These are phyloP conservation scores for Uloborus diversus DNA, from an alignment of 1,140 invertebrate genomes.

Conservation along the genomic window DNA sequence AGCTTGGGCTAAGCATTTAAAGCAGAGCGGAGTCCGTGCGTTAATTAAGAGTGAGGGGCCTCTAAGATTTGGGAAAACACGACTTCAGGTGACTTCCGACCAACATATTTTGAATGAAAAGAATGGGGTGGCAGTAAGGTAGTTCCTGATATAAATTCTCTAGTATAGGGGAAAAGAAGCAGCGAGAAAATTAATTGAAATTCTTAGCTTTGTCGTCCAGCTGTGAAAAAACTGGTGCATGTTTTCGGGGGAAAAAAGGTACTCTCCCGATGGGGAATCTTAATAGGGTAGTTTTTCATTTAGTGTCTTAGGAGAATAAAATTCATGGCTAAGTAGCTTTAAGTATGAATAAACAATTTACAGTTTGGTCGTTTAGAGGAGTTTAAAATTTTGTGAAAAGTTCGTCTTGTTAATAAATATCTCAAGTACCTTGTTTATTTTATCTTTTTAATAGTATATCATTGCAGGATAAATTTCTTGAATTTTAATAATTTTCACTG, in stretches of 20 bases:
- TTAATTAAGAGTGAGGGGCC: conserved; percentile 19
- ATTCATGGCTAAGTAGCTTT: too few species aligned
- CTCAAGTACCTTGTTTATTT: too few species aligned
- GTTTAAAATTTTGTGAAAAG: too few species aligned
- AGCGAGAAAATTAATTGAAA: conserved; percentile 22
- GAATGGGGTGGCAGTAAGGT: neutral
- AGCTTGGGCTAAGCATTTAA: conserved; percentile 2
- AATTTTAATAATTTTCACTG: too few species aligned
- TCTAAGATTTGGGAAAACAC: neutral
- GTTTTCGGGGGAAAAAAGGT: neutral
- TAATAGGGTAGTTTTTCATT: too few species aligned
- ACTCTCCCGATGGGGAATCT: neutral
- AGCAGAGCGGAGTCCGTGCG: conserved; percentile 3
- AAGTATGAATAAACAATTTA: too few species aligned
- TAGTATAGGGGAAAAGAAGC: neutral
- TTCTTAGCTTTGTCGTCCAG: conserved; percentile 1
- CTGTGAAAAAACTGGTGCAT: neutral
- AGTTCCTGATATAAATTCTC: neutral
- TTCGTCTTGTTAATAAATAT: too few species aligned
- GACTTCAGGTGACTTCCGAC: neutral
- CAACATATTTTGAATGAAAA: neutral
- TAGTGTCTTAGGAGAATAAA: too few species aligned
- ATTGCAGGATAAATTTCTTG: too few species aligned
- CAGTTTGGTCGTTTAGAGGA: too few species aligned
- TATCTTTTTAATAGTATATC: too few species aligned